phyloP scores from a whole-genome alignment of 53 echinoderm and acorn worm genomes.

The Pentamera pediparva region DNA sequence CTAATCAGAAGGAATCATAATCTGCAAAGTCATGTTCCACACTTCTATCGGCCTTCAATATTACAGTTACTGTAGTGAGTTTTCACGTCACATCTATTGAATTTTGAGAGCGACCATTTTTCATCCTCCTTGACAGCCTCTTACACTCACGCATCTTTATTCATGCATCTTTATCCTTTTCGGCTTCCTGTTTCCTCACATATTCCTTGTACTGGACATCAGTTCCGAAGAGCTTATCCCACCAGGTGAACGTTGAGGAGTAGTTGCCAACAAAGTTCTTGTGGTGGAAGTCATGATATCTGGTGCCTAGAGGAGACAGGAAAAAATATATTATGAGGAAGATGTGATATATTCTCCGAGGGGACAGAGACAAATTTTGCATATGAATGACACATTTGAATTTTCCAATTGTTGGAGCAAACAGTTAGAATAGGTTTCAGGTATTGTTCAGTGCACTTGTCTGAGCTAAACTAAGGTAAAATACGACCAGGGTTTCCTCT shows the following conservation, averaged over 20 bases:
- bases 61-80: too few species aligned
- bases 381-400: background rate
- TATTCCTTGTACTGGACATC: constrained; percentile 73
- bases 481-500: too few species aligned
- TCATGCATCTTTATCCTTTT: background rate
- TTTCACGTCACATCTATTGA: too few species aligned
- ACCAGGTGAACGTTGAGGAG: constrained; percentile 93
- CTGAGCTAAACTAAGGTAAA: too few species aligned
- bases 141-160: background rate
- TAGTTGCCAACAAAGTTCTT: constrained; percentile 95
- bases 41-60: too few species aligned
- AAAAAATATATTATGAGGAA: background rate
- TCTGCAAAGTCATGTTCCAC: background rate
- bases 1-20: background rate
- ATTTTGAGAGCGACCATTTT: too few species aligned
- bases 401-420: too few species aligned
- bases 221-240: constrained; percentile 95
- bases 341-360: background rate
- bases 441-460: too few species aligned
- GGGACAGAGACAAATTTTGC: background rate
- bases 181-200: background rate
- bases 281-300: constrained; percentile 85
- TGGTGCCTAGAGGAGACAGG: constrained; percentile 42
- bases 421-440: too few species aligned
- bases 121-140: too few species aligned